Evolutionary conservation across 2,113 vertebrate genomes (phyloP).

Genomic region (Furnarius figulus): DNA sequence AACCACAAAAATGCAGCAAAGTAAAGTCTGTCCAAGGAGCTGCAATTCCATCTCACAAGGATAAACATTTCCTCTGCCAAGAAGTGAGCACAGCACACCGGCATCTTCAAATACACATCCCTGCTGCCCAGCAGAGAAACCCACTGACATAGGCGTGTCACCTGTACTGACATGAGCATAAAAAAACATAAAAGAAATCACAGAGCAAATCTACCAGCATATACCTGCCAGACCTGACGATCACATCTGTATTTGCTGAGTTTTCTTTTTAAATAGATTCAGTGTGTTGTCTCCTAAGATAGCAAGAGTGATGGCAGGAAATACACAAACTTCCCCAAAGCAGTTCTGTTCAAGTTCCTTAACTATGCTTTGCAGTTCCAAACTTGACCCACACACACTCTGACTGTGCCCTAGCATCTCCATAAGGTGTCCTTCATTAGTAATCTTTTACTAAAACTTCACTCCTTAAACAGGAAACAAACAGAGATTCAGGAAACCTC

Average conservation of each 20-base stretch:
- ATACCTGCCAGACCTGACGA: background rate
- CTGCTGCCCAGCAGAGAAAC: slow-evolving; percentile 18
- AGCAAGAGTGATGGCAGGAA: background rate
- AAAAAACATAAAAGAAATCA: background rate
- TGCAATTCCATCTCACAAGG: slow-evolving; percentile 87
- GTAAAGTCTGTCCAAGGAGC: slow-evolving; percentile 85
- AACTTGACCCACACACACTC: background rate
- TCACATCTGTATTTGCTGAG: background rate
- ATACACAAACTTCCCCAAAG: background rate
- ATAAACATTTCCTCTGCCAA: slow-evolving; percentile 85
- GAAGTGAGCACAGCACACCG: slow-evolving; percentile 73
- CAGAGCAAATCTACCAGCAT: background rate
- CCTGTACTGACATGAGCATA: background rate
- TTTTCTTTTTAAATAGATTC: slow-evolving; percentile 18
- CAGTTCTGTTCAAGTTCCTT: background rate
- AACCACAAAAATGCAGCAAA: slow-evolving; percentile 94
- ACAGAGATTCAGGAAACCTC: background rate
- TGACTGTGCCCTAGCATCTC: background rate
- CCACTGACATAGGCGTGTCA: background rate
- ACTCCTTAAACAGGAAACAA: background rate
- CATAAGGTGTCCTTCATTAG: background rate
- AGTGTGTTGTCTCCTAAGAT: background rate
- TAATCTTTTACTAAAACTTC: background rate
- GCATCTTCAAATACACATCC: slow-evolving; percentile 54
- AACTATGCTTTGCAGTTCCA: background rate